Evolutionary conservation across 2,113 vertebrate genomes (phyloP), one percentile per base, ranked within the genome.

Genomic region (Ceyx cyanopectus): DNA sequence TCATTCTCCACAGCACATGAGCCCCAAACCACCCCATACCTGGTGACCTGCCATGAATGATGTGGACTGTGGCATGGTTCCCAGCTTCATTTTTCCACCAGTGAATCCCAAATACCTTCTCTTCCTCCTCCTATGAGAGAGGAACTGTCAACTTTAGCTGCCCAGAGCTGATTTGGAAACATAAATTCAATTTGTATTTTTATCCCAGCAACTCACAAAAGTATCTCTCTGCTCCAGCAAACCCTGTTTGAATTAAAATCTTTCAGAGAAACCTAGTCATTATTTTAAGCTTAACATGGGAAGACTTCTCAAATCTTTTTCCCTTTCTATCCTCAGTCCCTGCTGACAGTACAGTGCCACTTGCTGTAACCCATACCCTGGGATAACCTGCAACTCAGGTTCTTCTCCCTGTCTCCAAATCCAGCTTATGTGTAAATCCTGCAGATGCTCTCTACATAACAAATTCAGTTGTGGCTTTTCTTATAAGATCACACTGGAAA

Each of bases 171-270:
- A 91, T 95, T 43, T 87, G 78, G 80, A 92, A 94, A 80, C 79
- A 91, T 51, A 82, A 37, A 95, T 95, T 95, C 81, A 82, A 92
- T 95, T 91, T 76, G 43, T 85, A 67, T 85, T 95, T 89, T 93
- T 91, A 91, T 83, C 87, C 60, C 85, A 56, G 75, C 67, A 89
- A 87, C 67, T 62, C 78, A 76, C 19, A 62, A 18, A 89, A 92
- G 56, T 46, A 70, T 62, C 63, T 62, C 45, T 60, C 50, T 87
- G 75, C 79, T 92, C 63, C 60, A 77, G 43, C 37, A 66, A 70
- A 65, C 11, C 56, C 78, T 40, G 50, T 26, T 45, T 89, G 81
- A 87, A 85, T 77, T 87, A 80, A 94, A 91, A 76, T 80, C 51
- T 94, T 75, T 48, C 72, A 60, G 79, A 85, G 45, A 34, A 58